These are phyloP conservation scores for Himantopus leucocephalus DNA, from an alignment of 2,113 vertebrate genomes.

Conservation along the genomic window DNA sequence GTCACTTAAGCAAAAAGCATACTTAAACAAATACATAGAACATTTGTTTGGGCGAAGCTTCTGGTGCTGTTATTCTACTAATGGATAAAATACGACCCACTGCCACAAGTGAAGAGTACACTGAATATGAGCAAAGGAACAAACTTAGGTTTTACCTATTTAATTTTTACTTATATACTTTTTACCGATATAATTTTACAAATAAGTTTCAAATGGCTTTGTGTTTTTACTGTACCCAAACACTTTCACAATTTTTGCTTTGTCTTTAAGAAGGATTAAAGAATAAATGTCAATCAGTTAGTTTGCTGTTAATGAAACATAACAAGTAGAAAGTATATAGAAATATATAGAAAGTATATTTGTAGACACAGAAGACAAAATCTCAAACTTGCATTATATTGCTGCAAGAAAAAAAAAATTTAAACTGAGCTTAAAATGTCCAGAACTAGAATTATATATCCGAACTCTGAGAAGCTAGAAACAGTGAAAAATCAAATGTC, in stretches of 20 bases:
- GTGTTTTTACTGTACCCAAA: not conserved
- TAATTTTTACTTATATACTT: not conserved
- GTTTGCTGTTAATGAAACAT: not conserved
- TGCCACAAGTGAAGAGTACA: not conserved
- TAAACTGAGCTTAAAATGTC: not conserved
- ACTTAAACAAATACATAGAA: not conserved
- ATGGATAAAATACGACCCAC: not conserved
- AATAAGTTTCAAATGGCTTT: not conserved
- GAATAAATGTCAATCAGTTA: not conserved
- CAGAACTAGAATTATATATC: not conserved
- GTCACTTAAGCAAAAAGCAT: not conserved
- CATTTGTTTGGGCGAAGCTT: not conserved
- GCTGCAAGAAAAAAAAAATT: not conserved
- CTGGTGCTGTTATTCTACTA: not conserved
- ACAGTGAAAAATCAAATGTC: not conserved
- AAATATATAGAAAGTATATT: not conserved
- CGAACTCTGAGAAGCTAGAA: not conserved
- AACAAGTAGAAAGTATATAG: not conserved
- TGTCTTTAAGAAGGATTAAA: not conserved
- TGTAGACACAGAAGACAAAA: not conserved
- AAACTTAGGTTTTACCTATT: not conserved
- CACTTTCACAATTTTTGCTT: not conserved
- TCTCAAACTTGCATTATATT: not conserved
- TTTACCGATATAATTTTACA: not conserved
- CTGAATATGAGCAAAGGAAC: not conserved